Base-by-base conservation (phyloP, 2,888 invertebrate species). In the Drosophila glabriapex region DNA sequence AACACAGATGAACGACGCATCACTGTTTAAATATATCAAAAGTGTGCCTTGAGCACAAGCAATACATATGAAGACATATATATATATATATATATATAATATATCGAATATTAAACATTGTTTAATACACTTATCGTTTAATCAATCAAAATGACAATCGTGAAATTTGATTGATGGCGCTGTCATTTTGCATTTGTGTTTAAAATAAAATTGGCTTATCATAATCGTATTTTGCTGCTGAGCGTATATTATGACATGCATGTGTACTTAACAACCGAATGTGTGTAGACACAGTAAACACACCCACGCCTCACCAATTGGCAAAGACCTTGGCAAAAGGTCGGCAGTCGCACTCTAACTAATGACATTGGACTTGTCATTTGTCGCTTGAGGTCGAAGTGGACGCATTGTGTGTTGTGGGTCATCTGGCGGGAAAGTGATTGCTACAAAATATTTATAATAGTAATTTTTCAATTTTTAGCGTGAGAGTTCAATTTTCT, bases 101-200 rank as follows among this genome's bases (percentile, higher is more conserved):
- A 46, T 22, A 53, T 14, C 29, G 49, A 31, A 50, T 43, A 54
- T 60, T 54, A 49, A 46, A 28, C 46, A 50, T 54, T 70, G 60
- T 29, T 50, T 52, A 59, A 59, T 61, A 35, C 41, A 66, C 59
- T 54, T 68, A 54, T 31, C 41, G 50, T 28, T 62, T 68, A 64
- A 76, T 64, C 85, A 76, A 87, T 83, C 87, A 86, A 73, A 69
- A 61, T 41, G 49, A 62, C 64, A 19, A 54, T 58, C 56, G 63
- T 53, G 58, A 50, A 64, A 71, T 68, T 58, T 83, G 85, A 84
- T 87, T 78, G 84, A 83, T 84, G 58, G 60, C 55, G 39, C 25
- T 75, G 69, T 60, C 80, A 59, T 10, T 41, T 66, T 54, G 29
- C 33, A 54, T 60, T 65, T 43, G 52, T 29, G 54, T 67, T 59